These are phyloP conservation scores for Anticlea derivata DNA, from an alignment of 2,888 invertebrate species.

Conservation along the genomic window DNA sequence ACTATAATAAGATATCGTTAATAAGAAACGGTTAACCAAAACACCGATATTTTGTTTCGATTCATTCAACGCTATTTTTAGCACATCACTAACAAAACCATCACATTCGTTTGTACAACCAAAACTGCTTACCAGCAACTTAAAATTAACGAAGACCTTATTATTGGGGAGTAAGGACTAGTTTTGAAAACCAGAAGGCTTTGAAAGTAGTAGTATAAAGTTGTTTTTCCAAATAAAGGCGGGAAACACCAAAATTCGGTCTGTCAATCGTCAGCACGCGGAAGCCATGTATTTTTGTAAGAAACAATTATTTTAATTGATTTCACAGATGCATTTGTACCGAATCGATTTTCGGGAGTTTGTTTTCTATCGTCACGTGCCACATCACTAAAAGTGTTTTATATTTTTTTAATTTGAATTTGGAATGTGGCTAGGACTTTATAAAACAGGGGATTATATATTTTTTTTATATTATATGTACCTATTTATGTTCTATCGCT, in stretches of 20 bases:
- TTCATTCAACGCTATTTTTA: slow-evolving; percentile 65
- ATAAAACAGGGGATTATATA: no score
- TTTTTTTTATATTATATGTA: no score
- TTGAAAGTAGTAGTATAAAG: slow-evolving; percentile 21
- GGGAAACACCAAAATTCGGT: slow-evolving; percentile 67
- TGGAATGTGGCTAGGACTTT: slow-evolving; percentile 25
- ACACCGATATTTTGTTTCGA: slow-evolving; percentile 54
- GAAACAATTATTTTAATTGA: slow-evolving; percentile 81
- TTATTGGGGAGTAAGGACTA: slow-evolving; percentile 28
- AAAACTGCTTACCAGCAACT: slow-evolving; percentile 3
- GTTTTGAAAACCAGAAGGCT: slow-evolving; percentile 27
- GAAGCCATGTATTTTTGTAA: slow-evolving; percentile 77
- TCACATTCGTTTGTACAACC: slow-evolving; percentile 34
- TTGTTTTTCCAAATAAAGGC: slow-evolving; percentile 53
- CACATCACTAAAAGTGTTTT: slow-evolving; percentile 40
- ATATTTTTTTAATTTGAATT: slow-evolving; percentile 31
- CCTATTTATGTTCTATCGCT: no score
- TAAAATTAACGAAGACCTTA: slow-evolving; percentile 18
- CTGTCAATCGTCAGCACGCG: slow-evolving; percentile 65
- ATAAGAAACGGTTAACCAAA: slow-evolving; percentile 48
- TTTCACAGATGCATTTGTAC: slow-evolving; percentile 58
- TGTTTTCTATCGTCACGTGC: slow-evolving; percentile 42
- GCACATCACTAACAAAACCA: slow-evolving; percentile 65
- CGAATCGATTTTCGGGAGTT: slow-evolving; percentile 43
- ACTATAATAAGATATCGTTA: slow-evolving; percentile 44